Evolutionary conservation across 2,888 invertebrate species (phyloP), one percentile per base, ranked within the genome.

Genomic region (Cyrtodaria siliqua): DNA sequence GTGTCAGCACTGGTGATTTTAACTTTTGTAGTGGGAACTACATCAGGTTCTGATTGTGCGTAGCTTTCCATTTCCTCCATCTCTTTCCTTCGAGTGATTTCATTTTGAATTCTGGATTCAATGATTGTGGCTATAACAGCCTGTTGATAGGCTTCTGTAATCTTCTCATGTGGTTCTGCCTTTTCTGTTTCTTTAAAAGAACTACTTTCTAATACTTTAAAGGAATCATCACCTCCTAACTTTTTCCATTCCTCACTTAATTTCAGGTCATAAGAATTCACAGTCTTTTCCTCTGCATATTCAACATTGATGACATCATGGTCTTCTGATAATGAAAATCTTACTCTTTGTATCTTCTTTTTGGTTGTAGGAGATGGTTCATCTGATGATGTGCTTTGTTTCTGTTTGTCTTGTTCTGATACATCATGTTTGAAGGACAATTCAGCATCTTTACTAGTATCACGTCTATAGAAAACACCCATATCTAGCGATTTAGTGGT

Each of bases 161-260:
- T 91, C 40, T 85, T 78, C 18, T 91, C 90, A 85, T 92, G 90
- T 23, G 92, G 91, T 74, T 92, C 92, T 72, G 9, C 59, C 20
- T 4, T 20, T 29, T 18, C 47, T 38, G 50, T 8, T 3, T 64
- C 44, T 44, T 9, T 18, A 18, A 6, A 12, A 20, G 27, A n/a
- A 26, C 16, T n/a, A 26, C n/a, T 20, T 38, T 52, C 38, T 8
- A 24, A 38, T 20, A 38, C 56, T 27, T 40, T 29, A 40, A 47
- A 20, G 20, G 38, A n/a, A 44, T 52, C 53, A 52, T 9, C 50
- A 42, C 24, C 29, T 50, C 74, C 74, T 18, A 57, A 57, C 33
- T 71, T 74, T 57, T 74, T 55, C 81, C 81, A 81, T 66, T 81
- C 77, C 68, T 81, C 81, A 50, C 53, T 72, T 57, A 81, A 70